Conservation (phyloP, 2,113 vertebrate species). For the Caranx ignobilis region DNA sequence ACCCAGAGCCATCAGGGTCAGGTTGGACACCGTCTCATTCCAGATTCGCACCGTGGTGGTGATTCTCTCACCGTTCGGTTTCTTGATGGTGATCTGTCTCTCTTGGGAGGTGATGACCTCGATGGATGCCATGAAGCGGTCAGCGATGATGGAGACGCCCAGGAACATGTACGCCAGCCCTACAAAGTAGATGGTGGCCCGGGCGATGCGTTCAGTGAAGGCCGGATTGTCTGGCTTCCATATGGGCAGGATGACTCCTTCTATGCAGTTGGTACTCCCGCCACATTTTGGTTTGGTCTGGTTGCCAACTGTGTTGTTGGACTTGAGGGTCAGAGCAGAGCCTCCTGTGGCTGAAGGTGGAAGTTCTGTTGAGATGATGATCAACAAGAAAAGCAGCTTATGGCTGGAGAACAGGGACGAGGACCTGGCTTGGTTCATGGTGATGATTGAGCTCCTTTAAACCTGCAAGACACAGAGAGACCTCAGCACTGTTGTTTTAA, state of each 20-base stretch:
- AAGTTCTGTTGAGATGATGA: slow-evolving; percentile 77
- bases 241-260: slow-evolving; percentile 92
- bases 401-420: slow-evolving; percentile 58
- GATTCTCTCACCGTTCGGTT: slow-evolving; percentile 92
- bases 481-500: not conserved
- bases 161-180: slow-evolving; percentile 96
- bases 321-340: slow-evolving; percentile 34
- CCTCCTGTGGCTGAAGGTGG: slow-evolving; percentile 54
- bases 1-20: slow-evolving; percentile 97
- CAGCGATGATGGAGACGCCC: slow-evolving; percentile 97
- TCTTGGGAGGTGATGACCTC: slow-evolving; percentile 99
- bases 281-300: slow-evolving; percentile 72
- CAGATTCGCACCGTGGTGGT: slow-evolving; percentile 95
- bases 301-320: slow-evolving; percentile 67
- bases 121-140: slow-evolving; percentile 99
- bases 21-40: slow-evolving; percentile 98
- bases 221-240: slow-evolving; percentile 92
- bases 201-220: slow-evolving; percentile 92
- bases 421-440: slow-evolving; percentile 81
- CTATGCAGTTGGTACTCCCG: slow-evolving; percentile 88
- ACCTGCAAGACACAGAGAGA: slow-evolving; percentile 61
- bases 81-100: slow-evolving; percentile 94
- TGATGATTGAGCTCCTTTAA: slow-evolving; percentile 67
- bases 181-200: slow-evolving; percentile 95
- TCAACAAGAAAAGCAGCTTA: slow-evolving; percentile 78